Conservation (phyloP, 2,113 vertebrate genomes). For the Patagioenas fasciata region DNA sequence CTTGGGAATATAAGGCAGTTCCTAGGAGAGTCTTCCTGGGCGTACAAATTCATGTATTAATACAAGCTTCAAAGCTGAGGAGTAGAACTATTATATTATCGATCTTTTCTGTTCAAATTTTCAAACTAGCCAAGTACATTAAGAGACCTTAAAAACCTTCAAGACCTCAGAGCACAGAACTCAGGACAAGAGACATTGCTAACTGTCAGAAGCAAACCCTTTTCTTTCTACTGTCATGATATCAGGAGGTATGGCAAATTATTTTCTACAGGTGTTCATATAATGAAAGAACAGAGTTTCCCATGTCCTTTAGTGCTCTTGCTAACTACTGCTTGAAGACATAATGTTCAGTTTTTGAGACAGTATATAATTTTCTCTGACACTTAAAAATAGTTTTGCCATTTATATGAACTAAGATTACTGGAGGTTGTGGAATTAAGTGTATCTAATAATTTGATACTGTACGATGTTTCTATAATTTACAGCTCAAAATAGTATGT, state of each 20-base stretch:
- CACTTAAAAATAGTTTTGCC: constrained; percentile 35
- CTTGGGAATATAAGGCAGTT: neutral
- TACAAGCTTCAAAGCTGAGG: neutral
- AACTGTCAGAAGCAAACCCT: neutral
- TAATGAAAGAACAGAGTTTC: constrained; percentile 2
- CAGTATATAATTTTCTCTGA: constrained; percentile 40
- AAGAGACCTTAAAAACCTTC: neutral
- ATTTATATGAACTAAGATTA: constrained; percentile 41
- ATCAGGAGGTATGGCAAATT: constrained; percentile 43
- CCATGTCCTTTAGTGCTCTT: constrained; percentile 16
- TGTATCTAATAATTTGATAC: constrained; percentile 34
- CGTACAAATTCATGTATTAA: neutral
- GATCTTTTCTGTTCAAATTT: constrained; percentile 36
- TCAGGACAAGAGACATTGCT: neutral
- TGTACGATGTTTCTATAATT: constrained; percentile 16
- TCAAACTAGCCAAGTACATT: constrained; percentile 46
- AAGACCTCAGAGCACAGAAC: neutral
- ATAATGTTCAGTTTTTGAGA: constrained; percentile 52
- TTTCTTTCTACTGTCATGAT: constrained; percentile 22
- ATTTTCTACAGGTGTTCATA: constrained; percentile 35
- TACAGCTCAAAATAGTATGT: neutral
- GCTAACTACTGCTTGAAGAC: constrained; percentile 32
- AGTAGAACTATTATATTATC: constrained; percentile 27
- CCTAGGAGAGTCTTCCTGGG: neutral
- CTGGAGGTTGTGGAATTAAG: neutral